Base-by-base conservation (phyloP, 2,113 vertebrate genomes). In the Thermophis baileyi region DNA sequence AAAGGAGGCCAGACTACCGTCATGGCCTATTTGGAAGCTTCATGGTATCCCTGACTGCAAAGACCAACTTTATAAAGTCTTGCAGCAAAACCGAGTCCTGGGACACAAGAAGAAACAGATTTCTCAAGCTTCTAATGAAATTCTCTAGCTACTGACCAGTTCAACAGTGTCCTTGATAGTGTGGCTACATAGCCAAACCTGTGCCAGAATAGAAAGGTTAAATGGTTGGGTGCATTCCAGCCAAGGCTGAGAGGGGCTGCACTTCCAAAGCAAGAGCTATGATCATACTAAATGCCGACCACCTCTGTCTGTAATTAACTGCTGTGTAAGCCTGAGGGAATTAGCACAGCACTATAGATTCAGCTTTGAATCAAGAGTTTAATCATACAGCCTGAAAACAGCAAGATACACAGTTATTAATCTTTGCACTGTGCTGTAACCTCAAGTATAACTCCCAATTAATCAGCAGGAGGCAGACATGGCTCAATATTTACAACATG, bases 311-410 rank as follows among this genome's bases (percentile, higher is more conserved):
- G 54, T 96, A 95, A 96, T 96, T 95, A 96, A 94, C 22, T 0
- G 90, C 7, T 90, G 0, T 1, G 4, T 69, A 91, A 96, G 95
- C 96, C 93, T 20, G 0, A 85, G 93, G 90, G 92, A 96, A 95
- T 96, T 96, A 95, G 93, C 85, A 60, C 87, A 54, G 93, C 44
- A 0, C 94, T 90, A 89, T 89, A 92, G 94, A 95, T 92, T 87
- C 94, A 92, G 96, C 90, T 96, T 92, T 95, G 96, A 96, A 96
- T 97, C 96, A 96, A 95, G 96, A 93, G 89, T 96, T 97, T 96
- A 97, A 96, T 97, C 96, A 96, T 24, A 86, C 0, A 0, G 51
- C 90, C 94, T 94, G 96, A 94, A 94, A 89, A 94, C 94, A 74
- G 93, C 0, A 46, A 90, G 0, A 12, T 0, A 90, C 69, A 0